These are phyloP conservation scores for Aurelia aurita complex sp. Pacific DNA, from an alignment of 30 jellyfish, hydroid and myxozoan genomes.

Conservation along the genomic window DNA sequence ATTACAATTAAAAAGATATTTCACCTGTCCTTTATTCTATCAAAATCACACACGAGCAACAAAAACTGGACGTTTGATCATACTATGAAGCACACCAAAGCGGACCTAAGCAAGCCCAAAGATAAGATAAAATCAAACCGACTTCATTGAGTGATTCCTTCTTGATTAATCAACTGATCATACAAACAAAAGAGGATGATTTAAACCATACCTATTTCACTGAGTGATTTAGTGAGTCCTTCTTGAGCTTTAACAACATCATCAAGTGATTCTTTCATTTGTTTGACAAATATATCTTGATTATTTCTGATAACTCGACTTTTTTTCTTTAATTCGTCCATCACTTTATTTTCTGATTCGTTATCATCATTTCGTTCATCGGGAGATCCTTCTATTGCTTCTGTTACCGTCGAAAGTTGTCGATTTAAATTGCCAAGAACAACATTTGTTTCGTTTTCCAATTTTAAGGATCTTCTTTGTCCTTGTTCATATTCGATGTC, in stretches of 20 bases:
- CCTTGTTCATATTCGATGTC: slow-evolving; percentile 10
- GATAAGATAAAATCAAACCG: neutral
- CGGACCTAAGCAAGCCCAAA: neutral
- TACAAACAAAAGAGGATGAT: neutral
- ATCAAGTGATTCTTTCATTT: slow-evolving; percentile 29
- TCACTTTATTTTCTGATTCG: slow-evolving; percentile 3
- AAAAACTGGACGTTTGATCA: too few species aligned
- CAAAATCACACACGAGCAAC: too few species aligned
- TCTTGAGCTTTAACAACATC: slow-evolving; percentile 42
- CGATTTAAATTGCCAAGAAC: slow-evolving; percentile 44
- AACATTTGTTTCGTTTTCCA: slow-evolving; percentile 26
- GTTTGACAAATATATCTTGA: slow-evolving; percentile 17
- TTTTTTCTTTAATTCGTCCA: slow-evolving; percentile 26
- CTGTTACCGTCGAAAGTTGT: slow-evolving; percentile 21
- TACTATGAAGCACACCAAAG: neutral
- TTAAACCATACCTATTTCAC: slow-evolving; percentile 18
- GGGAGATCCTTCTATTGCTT: neutral
- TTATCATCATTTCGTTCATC: neutral
- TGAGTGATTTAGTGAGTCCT: slow-evolving; percentile 29
- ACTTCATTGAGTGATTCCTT: neutral
- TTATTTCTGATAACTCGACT: slow-evolving; percentile 17
- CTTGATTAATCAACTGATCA: neutral
- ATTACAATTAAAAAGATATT: too few species aligned
- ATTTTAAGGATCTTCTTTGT: neutral
- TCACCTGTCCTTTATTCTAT: too few species aligned